These are phyloP conservation scores for Lycaena phlaeas DNA, from an alignment of 2,888 invertebrate species.

Conservation along the genomic window DNA sequence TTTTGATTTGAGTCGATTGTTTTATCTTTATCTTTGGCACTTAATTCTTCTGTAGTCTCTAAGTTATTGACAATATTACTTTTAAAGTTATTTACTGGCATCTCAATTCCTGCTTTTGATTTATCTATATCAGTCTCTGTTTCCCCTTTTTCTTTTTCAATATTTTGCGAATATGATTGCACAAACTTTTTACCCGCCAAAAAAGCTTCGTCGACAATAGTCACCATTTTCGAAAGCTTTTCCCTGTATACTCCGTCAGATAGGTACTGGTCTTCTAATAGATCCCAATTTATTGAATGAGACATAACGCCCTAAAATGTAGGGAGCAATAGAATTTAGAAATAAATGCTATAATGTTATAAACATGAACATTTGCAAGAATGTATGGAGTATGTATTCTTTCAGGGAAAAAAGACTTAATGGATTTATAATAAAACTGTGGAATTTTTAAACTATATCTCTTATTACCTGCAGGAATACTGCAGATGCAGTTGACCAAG, in stretches of 20 bases:
- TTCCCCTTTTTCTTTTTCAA: slow-evolving; percentile 24
- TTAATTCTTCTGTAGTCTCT: slow-evolving; percentile 11
- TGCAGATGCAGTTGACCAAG: slow-evolving; percentile 97
- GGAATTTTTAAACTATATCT: no score
- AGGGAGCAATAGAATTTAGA: no score
- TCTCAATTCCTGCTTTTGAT: slow-evolving; percentile 12
- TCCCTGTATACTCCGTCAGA: slow-evolving; percentile 85
- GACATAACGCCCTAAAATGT: slow-evolving; percentile 90
- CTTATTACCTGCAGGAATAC: slow-evolving; percentile 88
- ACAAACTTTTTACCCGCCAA: slow-evolving; percentile 83
- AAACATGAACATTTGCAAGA: no score
- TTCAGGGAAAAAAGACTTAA: no score
- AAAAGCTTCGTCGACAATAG: slow-evolving; percentile 81
- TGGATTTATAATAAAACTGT: no score
- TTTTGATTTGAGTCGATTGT: slow-evolving; percentile 31
- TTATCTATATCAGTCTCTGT: slow-evolving; percentile 23
- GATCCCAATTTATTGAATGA: slow-evolving; percentile 94
- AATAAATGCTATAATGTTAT: no score
- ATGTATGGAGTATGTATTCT: no score
- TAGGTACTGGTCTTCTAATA: slow-evolving; percentile 90
- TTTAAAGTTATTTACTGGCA: background rate
- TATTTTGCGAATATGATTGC: slow-evolving; percentile 66
- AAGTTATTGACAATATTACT: background rate
- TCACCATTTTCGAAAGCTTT: slow-evolving; percentile 90
- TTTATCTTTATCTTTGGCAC: slow-evolving; percentile 21